Evolutionary conservation across 2,797 vertebrate genomes (phyloP), one percentile per base, ranked within the genome.

Genomic region (Micromesistius poutassou): DNA sequence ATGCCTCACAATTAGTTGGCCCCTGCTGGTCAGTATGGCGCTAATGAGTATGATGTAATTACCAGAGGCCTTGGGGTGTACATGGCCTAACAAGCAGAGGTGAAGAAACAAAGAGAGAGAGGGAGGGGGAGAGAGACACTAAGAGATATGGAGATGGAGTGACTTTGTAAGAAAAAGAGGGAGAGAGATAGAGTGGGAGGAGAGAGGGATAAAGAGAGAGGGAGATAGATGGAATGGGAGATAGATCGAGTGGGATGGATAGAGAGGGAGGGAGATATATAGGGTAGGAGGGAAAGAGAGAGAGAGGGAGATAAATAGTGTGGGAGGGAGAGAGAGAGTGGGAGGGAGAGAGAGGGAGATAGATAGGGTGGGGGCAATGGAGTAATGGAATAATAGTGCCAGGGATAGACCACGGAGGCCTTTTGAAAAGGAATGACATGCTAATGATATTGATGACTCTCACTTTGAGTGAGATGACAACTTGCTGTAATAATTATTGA

Each of bases 91-190:
- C 68, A 71, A 10, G 30, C 4, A 14, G 68, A 71, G 68, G 68
- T 12, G 68, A 6, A 71, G 68, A 76, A 70, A 78, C 75, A 76
- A 62, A 78, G 55, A 75, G 74, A 77, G 70, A 72, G 30, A 31
- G 28, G 14, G 68, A 19, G 13, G 14, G 30, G 25, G 55, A 62
- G 55, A 62, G 55, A 62, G 55, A 25, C 22, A 25, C 19, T 25
- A 7, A 25, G 55, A 55, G 50, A 55, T 13, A 46, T 13, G 19
- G 55, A 62, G 55, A 62, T 22, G 7, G 55, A 25, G 55, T 9
- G 55, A 62, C 36, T 38, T 38, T 38, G 36, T 38, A 82, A 80
- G 79, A 85, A 42, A 76, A n/a, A 25, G 19, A 62, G n/a, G 5
- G 22, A 62, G 50, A 62, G 55, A 1, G 22, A n/a, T 7, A 62